Evolutionary conservation across 2,888 invertebrate genomes (phyloP), one percentile per base, ranked within the genome.

Genomic region (Hirtodrosophila cameraria): DNA sequence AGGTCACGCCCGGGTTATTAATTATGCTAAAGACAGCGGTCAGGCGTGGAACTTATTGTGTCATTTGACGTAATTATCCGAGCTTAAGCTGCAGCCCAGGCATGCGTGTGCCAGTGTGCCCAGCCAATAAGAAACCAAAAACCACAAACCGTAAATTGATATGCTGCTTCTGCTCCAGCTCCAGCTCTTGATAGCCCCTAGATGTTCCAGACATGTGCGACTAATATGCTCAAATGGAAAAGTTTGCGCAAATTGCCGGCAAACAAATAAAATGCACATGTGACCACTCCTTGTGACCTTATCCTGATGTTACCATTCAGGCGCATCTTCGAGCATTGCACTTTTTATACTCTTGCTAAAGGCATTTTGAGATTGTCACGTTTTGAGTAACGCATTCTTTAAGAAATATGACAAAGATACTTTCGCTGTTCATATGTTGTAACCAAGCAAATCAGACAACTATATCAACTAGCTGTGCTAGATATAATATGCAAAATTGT

Each of bases 41-140:
- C 60, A 42, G 72, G 48, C 75, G 38, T 54, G 49, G 48, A 81
- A 62, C 78, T 77, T 70, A 73, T 77, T 77, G 70, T 66, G 78
- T 70, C 70, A 62, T 70, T 70, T 61, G 54, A 70, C 63, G 78
- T 77, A 80, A 77, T 77, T 77, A 77, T 77, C 61, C 38, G 52
- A 54, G 61, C 61, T 77, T 76, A 64, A 73, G 54, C 66, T 42
- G 66, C 45, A 46, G 25, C 50, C 49, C 27, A 25, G 20, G 16
- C 36, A 18, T 23, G 62, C 50, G 30, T 52, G 52, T 38, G 35
- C 18, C 18, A 41, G 48, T 38, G n/a, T n/a, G n/a, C 49, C 33
- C 30, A 28, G 39, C 36, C 48, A 74, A 70, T 70, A 48, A 55
- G 42, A 28, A 23, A 35, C 20, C 11, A 15, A 50, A n/a, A 65